These are phyloP conservation scores for Thomomys bottae DNA, from an alignment of 2,113 vertebrate species.

Conservation along the genomic window DNA sequence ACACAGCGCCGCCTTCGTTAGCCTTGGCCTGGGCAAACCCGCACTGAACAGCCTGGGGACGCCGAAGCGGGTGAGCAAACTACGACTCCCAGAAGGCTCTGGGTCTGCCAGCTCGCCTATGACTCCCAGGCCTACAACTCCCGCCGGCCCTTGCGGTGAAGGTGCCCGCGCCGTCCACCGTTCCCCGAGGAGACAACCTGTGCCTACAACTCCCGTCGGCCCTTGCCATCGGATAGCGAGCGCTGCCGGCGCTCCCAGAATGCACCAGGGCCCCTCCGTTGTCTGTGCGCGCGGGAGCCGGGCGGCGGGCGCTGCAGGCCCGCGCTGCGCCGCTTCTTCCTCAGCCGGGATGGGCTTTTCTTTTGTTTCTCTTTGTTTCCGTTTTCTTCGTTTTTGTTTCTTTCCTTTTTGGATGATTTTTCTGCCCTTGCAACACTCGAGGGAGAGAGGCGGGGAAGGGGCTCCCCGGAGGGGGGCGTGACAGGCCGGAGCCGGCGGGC, in stretches of 20 bases:
- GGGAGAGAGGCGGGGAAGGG: not conserved
- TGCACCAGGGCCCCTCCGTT: accelerated
- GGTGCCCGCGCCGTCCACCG: accelerated
- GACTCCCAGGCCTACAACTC: slow-evolving; percentile 31
- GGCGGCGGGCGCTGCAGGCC: too few relatives aligned
- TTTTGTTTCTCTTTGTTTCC: not conserved
- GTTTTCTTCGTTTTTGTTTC: not conserved
- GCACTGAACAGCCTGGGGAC: not conserved
- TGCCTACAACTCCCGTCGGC: not conserved
- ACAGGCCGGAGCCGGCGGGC: too few relatives aligned
- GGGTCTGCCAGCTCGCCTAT: not conserved
- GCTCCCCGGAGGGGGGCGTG: too few relatives aligned
- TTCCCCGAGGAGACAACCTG: accelerated
- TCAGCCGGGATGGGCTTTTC: too few relatives aligned
- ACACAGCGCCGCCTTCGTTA: not conserved
- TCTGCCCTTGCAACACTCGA: too few relatives aligned
- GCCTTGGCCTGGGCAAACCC: not conserved
- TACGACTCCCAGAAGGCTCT: slow-evolving; percentile 35
- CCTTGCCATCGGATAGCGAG: accelerated
- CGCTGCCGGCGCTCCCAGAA: not conserved
- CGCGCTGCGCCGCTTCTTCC: too few relatives aligned
- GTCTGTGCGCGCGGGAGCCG: too few relatives aligned
- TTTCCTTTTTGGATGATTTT: not conserved
- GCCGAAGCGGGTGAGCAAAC: not conserved
- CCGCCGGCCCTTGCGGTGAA: not conserved